phyloP scores from a whole-genome alignment of 2,113 vertebrate species.

The Barbus barbus region DNA sequence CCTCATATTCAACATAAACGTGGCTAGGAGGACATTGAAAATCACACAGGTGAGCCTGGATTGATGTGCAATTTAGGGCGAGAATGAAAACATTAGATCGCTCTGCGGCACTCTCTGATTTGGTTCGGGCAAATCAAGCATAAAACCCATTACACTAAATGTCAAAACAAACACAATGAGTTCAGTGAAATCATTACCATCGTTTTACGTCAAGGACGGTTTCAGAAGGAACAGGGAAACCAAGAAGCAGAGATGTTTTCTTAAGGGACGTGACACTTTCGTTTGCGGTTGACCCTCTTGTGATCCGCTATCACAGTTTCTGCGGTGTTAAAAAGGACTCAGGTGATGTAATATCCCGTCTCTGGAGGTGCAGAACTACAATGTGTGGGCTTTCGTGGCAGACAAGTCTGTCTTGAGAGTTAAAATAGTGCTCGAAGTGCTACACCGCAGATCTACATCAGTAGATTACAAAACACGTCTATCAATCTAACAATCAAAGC shows the following conservation, averaged over 20 bases:
- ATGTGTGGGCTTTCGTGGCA: background rate
- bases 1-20: constrained; percentile 7
- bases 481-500: background rate
- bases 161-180: constrained; percentile 37
- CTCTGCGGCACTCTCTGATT: background rate
- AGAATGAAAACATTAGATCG: constrained; percentile 32
- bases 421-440: background rate
- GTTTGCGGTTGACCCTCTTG: background rate
- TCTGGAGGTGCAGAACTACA: background rate
- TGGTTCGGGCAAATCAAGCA: constrained; percentile 31
- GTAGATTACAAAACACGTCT: background rate
- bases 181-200: constrained; percentile 36
- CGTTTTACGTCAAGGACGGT: background rate
- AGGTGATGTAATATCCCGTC: background rate
- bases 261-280: constrained; percentile 10
- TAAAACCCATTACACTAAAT: constrained; percentile 41
- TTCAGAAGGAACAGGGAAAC: constrained; percentile 7
- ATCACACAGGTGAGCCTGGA: constrained; percentile 20
- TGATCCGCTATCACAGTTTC: background rate
- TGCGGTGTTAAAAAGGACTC: constrained; percentile 5
- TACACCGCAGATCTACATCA: background rate
- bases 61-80: background rate
- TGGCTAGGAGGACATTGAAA: background rate
- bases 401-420: background rate
- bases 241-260: constrained; percentile 17